Percentiles rank a stretch among this genome's conserved stretches.
Evolutionary conservation across 2,113 vertebrate species (phyloP).

Genomic region (Alexandromys fortis): DNA sequence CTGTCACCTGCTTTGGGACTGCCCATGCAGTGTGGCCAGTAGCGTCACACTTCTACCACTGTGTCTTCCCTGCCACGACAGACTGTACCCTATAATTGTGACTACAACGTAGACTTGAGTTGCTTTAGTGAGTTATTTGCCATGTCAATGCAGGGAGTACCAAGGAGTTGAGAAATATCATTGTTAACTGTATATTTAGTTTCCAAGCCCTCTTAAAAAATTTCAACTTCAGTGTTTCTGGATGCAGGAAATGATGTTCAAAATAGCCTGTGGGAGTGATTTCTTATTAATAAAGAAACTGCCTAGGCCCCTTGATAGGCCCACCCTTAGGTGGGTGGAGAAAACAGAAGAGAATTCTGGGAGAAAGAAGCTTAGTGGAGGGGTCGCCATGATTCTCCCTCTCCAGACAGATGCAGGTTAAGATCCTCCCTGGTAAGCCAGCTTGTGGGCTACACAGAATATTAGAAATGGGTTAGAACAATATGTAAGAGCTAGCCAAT

Average conservation of each 20-base stretch:
- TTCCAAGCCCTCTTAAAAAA: background rate
- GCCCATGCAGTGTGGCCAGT: background rate
- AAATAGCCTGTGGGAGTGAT: too few relatives aligned
- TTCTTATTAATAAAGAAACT: too few relatives aligned
- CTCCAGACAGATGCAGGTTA: too few relatives aligned
- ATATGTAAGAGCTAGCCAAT: too few relatives aligned
- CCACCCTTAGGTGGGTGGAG: too few relatives aligned
- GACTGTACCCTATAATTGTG: background rate
- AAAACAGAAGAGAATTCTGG: too few relatives aligned
- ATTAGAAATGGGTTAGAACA: too few relatives aligned
- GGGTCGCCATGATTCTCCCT: too few relatives aligned
- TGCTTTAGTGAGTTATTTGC: background rate
- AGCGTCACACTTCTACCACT: background rate
- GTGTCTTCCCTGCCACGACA: background rate
- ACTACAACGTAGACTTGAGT: background rate
- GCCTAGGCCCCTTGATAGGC: too few relatives aligned
- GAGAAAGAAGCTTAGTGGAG: too few relatives aligned
- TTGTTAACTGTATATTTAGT: background rate
- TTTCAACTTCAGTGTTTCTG: background rate
- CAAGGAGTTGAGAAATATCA: background rate
- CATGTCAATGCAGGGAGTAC: background rate
- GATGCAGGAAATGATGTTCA: constrained; percentile 35
- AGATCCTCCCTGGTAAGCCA: too few relatives aligned
- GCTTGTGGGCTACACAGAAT: too few relatives aligned
- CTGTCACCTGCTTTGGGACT: background rate